Percentiles rank a stretch among this genome's conserved stretches.
Conservation (phyloP, 1,140 invertebrate species). For the Hydropsyche tenuis region DNA sequence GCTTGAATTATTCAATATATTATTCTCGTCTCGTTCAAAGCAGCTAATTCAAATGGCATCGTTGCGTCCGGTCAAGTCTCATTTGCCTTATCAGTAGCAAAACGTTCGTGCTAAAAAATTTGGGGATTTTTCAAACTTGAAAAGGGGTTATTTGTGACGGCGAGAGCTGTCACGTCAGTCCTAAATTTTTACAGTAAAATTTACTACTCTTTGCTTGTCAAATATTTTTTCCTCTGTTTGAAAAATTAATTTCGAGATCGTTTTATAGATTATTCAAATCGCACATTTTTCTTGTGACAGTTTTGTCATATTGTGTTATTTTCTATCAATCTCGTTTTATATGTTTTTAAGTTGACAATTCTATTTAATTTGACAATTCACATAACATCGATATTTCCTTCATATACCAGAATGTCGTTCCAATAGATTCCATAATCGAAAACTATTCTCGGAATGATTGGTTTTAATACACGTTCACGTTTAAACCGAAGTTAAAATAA, state of each 20-base stretch:
- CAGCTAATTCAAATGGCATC: no score
- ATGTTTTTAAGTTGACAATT: no score
- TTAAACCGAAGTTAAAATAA: slow-evolving; percentile 30
- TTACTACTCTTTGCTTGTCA: slow-evolving; percentile 15
- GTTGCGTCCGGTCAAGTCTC: neutral
- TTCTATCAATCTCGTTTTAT: neutral
- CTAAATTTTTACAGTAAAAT: slow-evolving; percentile 12
- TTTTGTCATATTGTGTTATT: neutral
- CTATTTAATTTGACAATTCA: neutral
- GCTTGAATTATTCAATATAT: no score
- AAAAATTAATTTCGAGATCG: slow-evolving; percentile 23
- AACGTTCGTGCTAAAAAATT: no score
- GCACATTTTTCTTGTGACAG: neutral
- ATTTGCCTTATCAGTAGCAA: slow-evolving; percentile 19
- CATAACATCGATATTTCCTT: no score
- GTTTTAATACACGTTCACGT: slow-evolving; percentile 23
- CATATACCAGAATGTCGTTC: neutral
- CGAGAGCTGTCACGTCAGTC: slow-evolving; percentile 29
- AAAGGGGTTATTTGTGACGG: slow-evolving; percentile 17
- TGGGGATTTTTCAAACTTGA: slow-evolving; percentile 2
- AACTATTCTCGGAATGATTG: slow-evolving; percentile 35
- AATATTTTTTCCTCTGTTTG: slow-evolving; percentile 4
- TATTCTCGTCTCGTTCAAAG: no score
- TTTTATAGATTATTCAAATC: neutral
- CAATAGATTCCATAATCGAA: slow-evolving; percentile 31